Evolutionary conservation across 2,888 invertebrate species (phyloP), one percentile per base, ranked within the genome.

Genomic region (Pardosa pseudoannulata): DNA sequence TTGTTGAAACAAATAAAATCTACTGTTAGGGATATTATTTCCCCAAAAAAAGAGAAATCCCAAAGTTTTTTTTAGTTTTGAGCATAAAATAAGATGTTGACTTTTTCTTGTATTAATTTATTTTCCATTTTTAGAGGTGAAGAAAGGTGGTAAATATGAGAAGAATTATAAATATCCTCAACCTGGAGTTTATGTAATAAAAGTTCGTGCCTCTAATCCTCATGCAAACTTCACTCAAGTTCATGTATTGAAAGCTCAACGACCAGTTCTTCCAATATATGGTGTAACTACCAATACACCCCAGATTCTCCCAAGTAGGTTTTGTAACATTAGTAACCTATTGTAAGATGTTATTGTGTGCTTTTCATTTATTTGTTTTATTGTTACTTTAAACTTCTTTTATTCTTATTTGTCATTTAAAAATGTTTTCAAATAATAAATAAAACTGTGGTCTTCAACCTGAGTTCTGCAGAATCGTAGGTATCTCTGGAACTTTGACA

Each of bases 171-270:
- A 83, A 41, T 90, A 89, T 72, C 82, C 85, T 31, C 75, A 89
- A 71, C 89, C 89, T 28, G 90, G 90, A 1, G 87, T 89, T 6
- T 90, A 90, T 73, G 78, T 71, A 1, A 89, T 90, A 29, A 67
- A 56, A 71, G 88, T 89, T 9, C 71, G 46, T 39, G 89, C 88
- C 13, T 82, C 86, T 9, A 89, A 89, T 76, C 79, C 89, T 16
- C 88, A 88, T 70, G 89, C 88, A 11, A 88, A 88, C 19, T 80
- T 88, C 32, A 65, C 79, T 5, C 81, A 88, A 46, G 41, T 31
- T 36, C 89, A 89, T 41, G 32, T 72, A 23, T 56, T 89, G 11
- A 87, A 78, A 50, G 89, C 88, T 46, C 88, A 89, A 74, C 78
- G 88, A 16, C 89, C 89, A 23, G 89, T 89, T 36, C 72, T 83